phyloP scores from a whole-genome alignment of 2,113 vertebrate genomes.

The Irena cyanogastra region DNA sequence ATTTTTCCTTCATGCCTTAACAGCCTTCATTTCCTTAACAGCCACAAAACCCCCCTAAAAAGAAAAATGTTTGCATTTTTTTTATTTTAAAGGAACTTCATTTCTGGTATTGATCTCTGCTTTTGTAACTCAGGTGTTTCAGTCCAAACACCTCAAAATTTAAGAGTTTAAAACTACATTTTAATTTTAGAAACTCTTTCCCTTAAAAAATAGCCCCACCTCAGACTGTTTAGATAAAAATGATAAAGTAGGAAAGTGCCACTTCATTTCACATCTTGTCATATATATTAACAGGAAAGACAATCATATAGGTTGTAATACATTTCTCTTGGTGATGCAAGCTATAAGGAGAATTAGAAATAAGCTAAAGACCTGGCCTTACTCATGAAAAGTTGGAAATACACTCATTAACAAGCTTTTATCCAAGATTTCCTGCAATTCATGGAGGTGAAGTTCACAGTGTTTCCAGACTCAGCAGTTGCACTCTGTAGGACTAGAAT shows the following conservation, averaged over 20 bases:
- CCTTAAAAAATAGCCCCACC: background rate
- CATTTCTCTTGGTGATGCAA: background rate
- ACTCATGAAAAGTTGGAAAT: background rate
- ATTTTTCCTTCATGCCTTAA: background rate
- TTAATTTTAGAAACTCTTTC: background rate
- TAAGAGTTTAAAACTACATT: background rate
- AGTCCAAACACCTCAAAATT: background rate
- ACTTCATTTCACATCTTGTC: background rate
- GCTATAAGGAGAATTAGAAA: background rate
- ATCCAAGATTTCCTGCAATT: background rate
- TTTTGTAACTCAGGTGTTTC: background rate
- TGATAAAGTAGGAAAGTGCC: fast-evolving
- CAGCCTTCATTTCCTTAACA: background rate
- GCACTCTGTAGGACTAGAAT: fast-evolving
- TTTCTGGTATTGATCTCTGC: background rate
- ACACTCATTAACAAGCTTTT: background rate
- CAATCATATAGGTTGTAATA: background rate
- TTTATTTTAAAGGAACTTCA: background rate
- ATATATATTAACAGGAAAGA: background rate
- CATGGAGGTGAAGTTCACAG: background rate
- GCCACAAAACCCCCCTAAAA: fast-evolving
- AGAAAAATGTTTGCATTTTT: background rate
- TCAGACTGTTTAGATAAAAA: background rate
- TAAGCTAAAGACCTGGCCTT: background rate
- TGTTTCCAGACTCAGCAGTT: background rate